These are phyloP conservation scores for Sycophila texana DNA, from an alignment of 2,888 invertebrate species.

Conservation along the genomic window DNA sequence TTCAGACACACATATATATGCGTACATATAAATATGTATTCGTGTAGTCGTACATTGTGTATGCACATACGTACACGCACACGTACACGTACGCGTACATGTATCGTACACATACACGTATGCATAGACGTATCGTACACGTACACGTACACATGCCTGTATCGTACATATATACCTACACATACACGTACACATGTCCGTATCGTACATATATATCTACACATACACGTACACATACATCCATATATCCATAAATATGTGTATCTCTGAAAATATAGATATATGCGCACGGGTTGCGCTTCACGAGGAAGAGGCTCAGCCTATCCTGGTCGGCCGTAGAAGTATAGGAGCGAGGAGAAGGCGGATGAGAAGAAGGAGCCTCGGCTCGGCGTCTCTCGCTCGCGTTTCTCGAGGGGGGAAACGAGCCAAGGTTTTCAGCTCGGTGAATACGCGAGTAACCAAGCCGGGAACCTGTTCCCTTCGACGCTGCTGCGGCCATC, in stretches of 20 bases:
- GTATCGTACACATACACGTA: background rate
- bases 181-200: background rate
- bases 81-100: background rate
- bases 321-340: background rate
- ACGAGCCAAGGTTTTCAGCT: conserved; percentile 72
- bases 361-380: background rate
- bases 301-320: background rate
- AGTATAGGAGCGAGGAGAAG: conserved; percentile 10
- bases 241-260: too few relatives aligned
- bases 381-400: conserved; percentile 21
- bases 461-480: conserved; percentile 73
- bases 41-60: too few relatives aligned
- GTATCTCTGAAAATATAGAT: too few relatives aligned
- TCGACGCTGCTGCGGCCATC: conserved; percentile 37
- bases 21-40: too few relatives aligned
- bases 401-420: conserved; percentile 32
- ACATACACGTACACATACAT: background rate
- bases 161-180: background rate
- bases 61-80: too few relatives aligned
- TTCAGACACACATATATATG: too few relatives aligned
- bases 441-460: conserved; percentile 73
- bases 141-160: background rate
- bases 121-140: background rate
- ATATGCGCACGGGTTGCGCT: too few relatives aligned
- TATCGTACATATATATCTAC: background rate